Conservation (phyloP, 1,140 invertebrate species). For the Drosophila serrata region DNA sequence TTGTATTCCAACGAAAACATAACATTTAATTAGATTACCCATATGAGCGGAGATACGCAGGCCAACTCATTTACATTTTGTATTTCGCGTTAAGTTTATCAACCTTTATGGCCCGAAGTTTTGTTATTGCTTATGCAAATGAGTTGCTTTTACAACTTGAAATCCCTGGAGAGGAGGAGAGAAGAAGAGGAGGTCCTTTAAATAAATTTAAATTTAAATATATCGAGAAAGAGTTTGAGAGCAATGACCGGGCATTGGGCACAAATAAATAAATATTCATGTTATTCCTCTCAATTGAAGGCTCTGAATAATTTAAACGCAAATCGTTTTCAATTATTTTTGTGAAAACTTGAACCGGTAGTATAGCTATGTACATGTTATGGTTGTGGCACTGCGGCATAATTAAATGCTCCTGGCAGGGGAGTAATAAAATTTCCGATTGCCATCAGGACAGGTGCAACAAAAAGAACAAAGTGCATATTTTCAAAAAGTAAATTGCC, state of each 20-base stretch:
- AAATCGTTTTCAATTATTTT: slow-evolving; percentile 77
- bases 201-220: slow-evolving; percentile 5
- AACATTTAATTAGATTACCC: slow-evolving; percentile 79
- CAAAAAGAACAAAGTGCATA: slow-evolving; percentile 18
- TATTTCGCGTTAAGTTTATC: slow-evolving; percentile 54
- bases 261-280: slow-evolving; percentile 36
- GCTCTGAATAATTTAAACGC: slow-evolving; percentile 43
- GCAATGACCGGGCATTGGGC: slow-evolving; percentile 9
- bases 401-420: slow-evolving; percentile 62
- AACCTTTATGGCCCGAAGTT: slow-evolving; percentile 70
- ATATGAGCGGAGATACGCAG: slow-evolving; percentile 41
- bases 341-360: slow-evolving; percentile 24
- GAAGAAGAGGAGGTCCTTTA: background rate
- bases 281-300: slow-evolving; percentile 15
- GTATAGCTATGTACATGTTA: background rate
- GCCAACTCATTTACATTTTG: slow-evolving; percentile 66
- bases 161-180: slow-evolving; percentile 6
- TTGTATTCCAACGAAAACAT: slow-evolving; percentile 53
- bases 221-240: slow-evolving; percentile 1
- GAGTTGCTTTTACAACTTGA: slow-evolving; percentile 17
- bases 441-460: slow-evolving; percentile 48
- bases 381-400: slow-evolving; percentile 59
- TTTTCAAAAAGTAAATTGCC: slow-evolving; percentile 26
- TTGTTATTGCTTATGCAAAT: slow-evolving; percentile 71
- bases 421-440: slow-evolving; percentile 63